Conservation (phyloP, 1,140 invertebrate species). For the Drosophila sulfurigaster region DNA sequence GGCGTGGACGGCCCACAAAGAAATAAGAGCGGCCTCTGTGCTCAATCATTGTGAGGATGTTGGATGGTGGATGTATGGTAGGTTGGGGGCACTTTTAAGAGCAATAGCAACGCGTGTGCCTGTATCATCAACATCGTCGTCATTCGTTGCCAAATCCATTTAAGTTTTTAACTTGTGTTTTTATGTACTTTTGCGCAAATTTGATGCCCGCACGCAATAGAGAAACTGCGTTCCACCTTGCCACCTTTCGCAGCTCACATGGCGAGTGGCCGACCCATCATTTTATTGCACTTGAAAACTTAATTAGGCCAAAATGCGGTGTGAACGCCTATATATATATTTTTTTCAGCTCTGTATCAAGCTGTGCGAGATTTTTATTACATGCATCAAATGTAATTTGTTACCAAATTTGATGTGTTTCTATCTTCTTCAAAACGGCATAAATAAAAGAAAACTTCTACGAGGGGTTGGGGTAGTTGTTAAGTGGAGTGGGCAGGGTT, state of each 20-base stretch:
- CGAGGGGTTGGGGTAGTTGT: constrained; percentile 27
- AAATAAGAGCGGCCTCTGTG: constrained; percentile 43
- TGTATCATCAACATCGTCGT: constrained; percentile 48
- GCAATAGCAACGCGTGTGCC: constrained; percentile 30
- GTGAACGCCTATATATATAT: constrained; percentile 72
- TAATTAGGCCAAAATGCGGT: constrained; percentile 83
- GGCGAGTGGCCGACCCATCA: constrained; percentile 58
- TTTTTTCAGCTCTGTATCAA: constrained; percentile 45
- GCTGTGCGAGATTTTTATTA: constrained; percentile 79
- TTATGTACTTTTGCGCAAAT: constrained; percentile 75
- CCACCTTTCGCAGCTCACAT: constrained; percentile 11
- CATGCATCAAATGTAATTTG: constrained; percentile 84
- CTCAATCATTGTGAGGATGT: constrained; percentile 21
- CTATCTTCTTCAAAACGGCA: constrained; percentile 77
- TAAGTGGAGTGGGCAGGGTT: constrained; percentile 23
- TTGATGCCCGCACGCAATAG: constrained; percentile 76
- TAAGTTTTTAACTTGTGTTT: constrained; percentile 81
- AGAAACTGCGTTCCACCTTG: constrained; percentile 20
- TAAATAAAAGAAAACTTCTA: constrained; percentile 71
- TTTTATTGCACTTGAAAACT: constrained; percentile 85
- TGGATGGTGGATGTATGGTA: background rate
- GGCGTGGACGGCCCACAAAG: constrained; percentile 44
- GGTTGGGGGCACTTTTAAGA: constrained; percentile 10
- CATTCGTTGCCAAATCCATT: constrained; percentile 66
- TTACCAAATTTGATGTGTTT: constrained; percentile 84